Evolutionary conservation across 2,888 invertebrate species (phyloP), one percentile per base, ranked within the genome.

Genomic region (Cetonia aurata): DNA sequence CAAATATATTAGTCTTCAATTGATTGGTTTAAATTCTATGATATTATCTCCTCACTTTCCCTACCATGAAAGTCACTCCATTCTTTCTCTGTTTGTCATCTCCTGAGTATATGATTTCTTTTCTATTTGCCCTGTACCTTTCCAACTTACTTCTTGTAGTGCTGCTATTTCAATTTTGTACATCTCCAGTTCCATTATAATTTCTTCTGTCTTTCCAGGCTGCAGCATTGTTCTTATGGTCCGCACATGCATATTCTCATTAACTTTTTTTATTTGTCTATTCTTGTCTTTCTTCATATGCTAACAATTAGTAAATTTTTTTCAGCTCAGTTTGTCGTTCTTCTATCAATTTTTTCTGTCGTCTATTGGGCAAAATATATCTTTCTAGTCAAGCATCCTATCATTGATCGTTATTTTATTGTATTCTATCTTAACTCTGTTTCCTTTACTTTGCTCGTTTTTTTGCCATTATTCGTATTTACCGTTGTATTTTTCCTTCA

Each of bases 111-210:
- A 73, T 1, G 70, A n/a, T 41, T 59, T 50, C 60, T 71, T 73
- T n/a, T 46, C 67, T 55, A 74, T 69, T 69, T 56, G 17, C 53
- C 73, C 73, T 53, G 66, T 42, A 0, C 52, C 67, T 53, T 57
- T 65, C 72, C 73, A 71, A 62, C 72, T 69, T 25, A 56, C 42
- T 59, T 73, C 72, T 62, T 74, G 72, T 70, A 74, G 2, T 50
- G 73, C 72, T 33, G 56, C 56, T 56, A 75, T 46, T 9, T 69
- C 67, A 53, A 74, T 65, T 41, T 71, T 72, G 17, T 71, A 60
- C 55, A 44, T 62, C 41, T 52, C 37, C 31, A 72, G 10, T 69
- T 72, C 74, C 19, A 10, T 46, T 17, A 15, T 66, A 59, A 72
- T 69, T 69, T 74, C 71, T 4, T 70, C 19, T 70, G 71, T 72